These are phyloP conservation scores for Tinea trinotella DNA, from an alignment of 2,888 invertebrate genomes.

Conservation along the genomic window DNA sequence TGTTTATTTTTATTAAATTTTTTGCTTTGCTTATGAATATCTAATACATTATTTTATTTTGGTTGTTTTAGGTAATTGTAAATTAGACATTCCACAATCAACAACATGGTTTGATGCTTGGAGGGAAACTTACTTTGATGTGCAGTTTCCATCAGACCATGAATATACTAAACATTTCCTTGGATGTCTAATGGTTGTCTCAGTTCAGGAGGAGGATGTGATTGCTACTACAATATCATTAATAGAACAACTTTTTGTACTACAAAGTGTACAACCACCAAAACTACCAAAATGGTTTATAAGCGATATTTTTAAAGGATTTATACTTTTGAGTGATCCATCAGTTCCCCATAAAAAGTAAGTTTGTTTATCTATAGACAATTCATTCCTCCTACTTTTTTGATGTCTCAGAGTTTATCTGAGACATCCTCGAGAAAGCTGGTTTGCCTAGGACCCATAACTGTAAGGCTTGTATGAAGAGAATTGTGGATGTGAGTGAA, in stretches of 20 bases:
- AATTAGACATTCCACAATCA: conserved; percentile 79
- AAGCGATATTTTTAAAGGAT: conserved; percentile 86
- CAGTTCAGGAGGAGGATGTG: conserved; percentile 82
- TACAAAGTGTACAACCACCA: conserved; percentile 81
- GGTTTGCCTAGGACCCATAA: no score
- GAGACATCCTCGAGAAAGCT: no score
- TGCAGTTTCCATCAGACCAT: conserved; percentile 93
- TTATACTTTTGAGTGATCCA: conserved; percentile 91
- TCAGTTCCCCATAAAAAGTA: conserved; percentile 78
- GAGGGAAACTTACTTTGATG: conserved; percentile 91
- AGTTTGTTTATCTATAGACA: no score
- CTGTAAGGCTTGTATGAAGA: no score
- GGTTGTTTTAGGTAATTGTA: conserved; percentile 66
- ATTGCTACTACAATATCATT: conserved; percentile 86
- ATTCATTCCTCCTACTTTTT: no score
- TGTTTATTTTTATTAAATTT: no score
- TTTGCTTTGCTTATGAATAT: no score
- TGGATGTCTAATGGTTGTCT: conserved; percentile 84
- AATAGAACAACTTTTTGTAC: conserved; percentile 84
- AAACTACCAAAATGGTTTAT: conserved; percentile 89
- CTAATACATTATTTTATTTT: no score
- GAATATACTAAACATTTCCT: conserved; percentile 94
- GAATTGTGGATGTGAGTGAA: no score
- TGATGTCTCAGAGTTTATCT: no score
- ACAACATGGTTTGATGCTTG: conserved; percentile 97